Evolutionary conservation across 2,797 vertebrate species (phyloP).

Genomic region (Smutsia gigantea): DNA sequence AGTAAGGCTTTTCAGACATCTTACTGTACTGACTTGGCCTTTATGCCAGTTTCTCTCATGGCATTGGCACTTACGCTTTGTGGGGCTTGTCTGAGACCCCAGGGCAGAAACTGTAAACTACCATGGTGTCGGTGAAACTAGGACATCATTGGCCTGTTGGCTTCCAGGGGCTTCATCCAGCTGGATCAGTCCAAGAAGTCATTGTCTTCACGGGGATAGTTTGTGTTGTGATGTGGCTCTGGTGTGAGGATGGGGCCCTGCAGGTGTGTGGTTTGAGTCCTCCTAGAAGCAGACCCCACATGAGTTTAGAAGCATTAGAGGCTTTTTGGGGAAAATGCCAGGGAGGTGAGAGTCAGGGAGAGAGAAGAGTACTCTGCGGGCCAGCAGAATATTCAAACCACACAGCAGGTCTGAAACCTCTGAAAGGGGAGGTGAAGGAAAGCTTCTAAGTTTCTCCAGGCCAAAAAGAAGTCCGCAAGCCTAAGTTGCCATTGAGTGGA

Average conservation of each 20-base stretch:
- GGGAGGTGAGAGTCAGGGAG: neutral
- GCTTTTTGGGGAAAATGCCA: conserved; percentile 33
- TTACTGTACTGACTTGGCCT: neutral
- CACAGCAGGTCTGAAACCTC: neutral
- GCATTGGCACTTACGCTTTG: neutral
- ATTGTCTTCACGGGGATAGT: neutral
- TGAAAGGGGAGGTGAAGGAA: neutral
- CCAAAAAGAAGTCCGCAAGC: neutral
- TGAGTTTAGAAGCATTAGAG: neutral
- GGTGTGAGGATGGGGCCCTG: neutral
- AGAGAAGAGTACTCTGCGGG: neutral
- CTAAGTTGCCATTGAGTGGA: neutral
- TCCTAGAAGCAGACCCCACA: neutral
- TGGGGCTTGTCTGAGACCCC: conserved; percentile 3
- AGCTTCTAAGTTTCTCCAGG: neutral
- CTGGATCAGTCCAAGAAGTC: neutral
- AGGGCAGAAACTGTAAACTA: conserved; percentile 46
- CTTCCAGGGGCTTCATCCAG: neutral
- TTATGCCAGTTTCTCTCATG: neutral
- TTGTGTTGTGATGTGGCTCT: neutral
- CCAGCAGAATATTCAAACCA: neutral
- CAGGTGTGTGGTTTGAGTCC: neutral
- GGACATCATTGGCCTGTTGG: neutral
- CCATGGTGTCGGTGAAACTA: conserved; percentile 12
- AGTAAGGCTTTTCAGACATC: neutral